Conservation (phyloP, 2,797 vertebrate species). For the Sebastolobus alascanus region DNA sequence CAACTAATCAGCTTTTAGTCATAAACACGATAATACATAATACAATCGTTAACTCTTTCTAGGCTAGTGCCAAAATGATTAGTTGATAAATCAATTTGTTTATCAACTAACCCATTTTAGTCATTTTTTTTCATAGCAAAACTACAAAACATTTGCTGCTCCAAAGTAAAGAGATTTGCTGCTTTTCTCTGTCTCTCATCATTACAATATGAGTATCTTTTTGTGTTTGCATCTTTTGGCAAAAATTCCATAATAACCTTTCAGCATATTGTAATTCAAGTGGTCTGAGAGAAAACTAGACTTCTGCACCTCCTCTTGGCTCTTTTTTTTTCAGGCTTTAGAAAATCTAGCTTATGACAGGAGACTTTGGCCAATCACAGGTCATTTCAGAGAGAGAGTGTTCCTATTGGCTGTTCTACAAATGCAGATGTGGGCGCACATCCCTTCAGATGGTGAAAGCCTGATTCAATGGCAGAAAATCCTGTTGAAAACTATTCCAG, state of each 20-base stretch:
- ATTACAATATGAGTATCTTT: neutral
- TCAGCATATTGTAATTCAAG: too few relatives aligned
- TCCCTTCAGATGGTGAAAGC: too few relatives aligned
- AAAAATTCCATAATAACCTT: too few relatives aligned
- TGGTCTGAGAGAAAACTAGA: too few relatives aligned
- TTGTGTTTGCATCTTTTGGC: too few relatives aligned
- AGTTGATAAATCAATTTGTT: neutral
- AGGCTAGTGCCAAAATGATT: neutral
- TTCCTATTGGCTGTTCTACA: too few relatives aligned
- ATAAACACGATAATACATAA: neutral
- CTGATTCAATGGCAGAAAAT: too few relatives aligned
- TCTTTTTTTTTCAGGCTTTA: too few relatives aligned
- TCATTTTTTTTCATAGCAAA: neutral
- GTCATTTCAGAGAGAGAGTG: neutral
- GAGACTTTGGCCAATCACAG: neutral
- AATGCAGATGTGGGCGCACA: too few relatives aligned
- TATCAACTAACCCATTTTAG: neutral
- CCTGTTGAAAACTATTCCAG: too few relatives aligned
- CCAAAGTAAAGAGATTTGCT: neutral
- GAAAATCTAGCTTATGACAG: fast-evolving
- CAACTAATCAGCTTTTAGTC: neutral
- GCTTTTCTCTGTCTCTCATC: neutral
- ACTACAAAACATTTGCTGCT: neutral
- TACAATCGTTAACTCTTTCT: neutral
- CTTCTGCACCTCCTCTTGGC: too few relatives aligned